Percentiles rank a stretch among this genome's conserved stretches.
Evolutionary conservation across 1,140 invertebrate genomes (phyloP).

Genomic region (Drosophila sturtevanti): DNA sequence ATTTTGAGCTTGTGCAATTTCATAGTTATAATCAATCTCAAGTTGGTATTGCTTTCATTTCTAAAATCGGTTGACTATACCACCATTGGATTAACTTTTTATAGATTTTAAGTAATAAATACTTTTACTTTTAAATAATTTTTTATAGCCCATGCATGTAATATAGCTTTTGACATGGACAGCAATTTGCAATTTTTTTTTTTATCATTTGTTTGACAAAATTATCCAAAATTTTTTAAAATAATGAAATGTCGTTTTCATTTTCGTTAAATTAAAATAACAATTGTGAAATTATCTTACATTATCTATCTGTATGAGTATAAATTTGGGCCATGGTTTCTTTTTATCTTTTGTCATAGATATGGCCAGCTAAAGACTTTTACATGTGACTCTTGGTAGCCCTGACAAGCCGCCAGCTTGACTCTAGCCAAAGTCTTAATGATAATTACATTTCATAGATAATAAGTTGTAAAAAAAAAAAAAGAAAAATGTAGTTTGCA

Average conservation of each 20-base stretch:
- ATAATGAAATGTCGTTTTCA: not conserved
- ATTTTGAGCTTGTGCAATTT: no score
- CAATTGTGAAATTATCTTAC: slow-evolving; percentile 30
- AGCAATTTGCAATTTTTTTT: not conserved
- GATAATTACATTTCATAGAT: slow-evolving; percentile 8
- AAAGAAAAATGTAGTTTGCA: not conserved
- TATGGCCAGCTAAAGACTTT: slow-evolving; percentile 36
- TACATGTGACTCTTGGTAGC: slow-evolving; percentile 42
- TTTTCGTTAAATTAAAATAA: not conserved
- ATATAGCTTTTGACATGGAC: no score
- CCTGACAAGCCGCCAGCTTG: slow-evolving; percentile 33
- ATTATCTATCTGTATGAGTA: slow-evolving; percentile 40
- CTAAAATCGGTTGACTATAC: no score
- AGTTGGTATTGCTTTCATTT: no score
- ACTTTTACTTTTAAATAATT: no score
- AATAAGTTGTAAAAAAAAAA: not conserved
- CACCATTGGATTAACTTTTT: no score
- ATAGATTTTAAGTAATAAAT: no score
- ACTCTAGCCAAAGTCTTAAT: not conserved
- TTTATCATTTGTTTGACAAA: no score
- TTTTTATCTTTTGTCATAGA: slow-evolving; percentile 62
- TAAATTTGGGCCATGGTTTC: slow-evolving; percentile 64
- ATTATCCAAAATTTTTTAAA: not conserved
- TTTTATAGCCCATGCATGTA: no score
- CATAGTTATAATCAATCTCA: no score